Evolutionary conservation across 2,888 invertebrate species (phyloP).

Genomic region (Diachrysia chrysitis): DNA sequence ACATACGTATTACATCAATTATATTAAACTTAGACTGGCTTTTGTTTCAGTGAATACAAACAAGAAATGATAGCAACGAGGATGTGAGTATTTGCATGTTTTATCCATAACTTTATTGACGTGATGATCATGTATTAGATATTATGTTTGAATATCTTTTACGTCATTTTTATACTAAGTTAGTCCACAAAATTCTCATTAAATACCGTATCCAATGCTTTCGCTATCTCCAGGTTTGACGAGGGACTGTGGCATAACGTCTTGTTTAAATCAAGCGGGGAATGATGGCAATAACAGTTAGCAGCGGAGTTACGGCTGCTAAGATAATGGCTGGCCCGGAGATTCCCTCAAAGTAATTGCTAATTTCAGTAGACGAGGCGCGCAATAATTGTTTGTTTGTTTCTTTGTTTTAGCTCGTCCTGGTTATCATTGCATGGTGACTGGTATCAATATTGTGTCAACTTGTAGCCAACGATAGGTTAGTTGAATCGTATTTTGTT

Average conservation of each 20-base stretch:
- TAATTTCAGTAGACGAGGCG: constrained; percentile 77
- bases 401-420: constrained; percentile 63
- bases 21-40: too few species aligned
- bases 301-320: constrained; percentile 78
- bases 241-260: constrained; percentile 74
- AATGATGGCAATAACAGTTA: constrained; percentile 87
- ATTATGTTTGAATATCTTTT: too few species aligned
- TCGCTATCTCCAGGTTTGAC: constrained; percentile 53
- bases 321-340: constrained; percentile 80
- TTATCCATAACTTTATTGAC: too few species aligned
- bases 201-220: constrained; percentile 43
- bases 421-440: constrained; percentile 41
- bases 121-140: too few species aligned
- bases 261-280: constrained; percentile 86
- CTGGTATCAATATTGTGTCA: constrained; percentile 35
- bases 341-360: constrained; percentile 85
- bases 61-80: too few species aligned
- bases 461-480: not conserved
- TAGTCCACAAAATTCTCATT: not conserved
- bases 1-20: too few species aligned
- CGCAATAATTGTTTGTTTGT: constrained; percentile 81
- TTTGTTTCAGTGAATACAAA: too few species aligned
- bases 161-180: too few species aligned
- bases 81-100: not conserved
- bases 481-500: not conserved